Conservation (phyloP, 2,888 invertebrate species). For the Acrobasis repandana region DNA sequence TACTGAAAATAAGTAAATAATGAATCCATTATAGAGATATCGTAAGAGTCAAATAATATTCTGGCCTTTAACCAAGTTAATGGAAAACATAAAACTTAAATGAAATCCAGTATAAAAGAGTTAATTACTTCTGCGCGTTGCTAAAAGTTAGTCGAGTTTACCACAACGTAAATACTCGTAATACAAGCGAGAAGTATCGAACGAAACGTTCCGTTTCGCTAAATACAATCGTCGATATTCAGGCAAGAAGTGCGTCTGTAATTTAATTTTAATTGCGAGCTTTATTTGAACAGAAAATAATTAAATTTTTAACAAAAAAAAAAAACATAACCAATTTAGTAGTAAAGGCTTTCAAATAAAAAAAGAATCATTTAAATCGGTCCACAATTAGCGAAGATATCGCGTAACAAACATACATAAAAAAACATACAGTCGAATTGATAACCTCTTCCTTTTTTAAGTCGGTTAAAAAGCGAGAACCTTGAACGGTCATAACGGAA, state of each 20-base stretch:
- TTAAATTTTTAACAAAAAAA: too few relatives aligned
- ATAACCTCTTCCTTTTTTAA: too few relatives aligned
- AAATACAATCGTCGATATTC: constrained; percentile 14
- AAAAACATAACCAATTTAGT: too few relatives aligned
- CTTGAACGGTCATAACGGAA: constrained; percentile 16
- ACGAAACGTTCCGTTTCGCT: neutral
- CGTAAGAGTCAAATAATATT: too few relatives aligned
- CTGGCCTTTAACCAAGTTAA: neutral
- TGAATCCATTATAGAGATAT: too few relatives aligned
- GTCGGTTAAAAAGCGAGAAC: constrained; percentile 11
- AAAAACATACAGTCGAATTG: too few relatives aligned
- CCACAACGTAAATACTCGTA: neutral
- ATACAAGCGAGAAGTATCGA: constrained; percentile 6
- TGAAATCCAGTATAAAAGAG: neutral
- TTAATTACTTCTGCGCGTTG: neutral
- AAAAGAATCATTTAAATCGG: too few relatives aligned
- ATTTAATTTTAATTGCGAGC: constrained; percentile 21
- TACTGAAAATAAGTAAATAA: too few relatives aligned
- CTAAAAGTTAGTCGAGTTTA: neutral
- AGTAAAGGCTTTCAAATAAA: too few relatives aligned
- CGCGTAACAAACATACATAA: too few relatives aligned
- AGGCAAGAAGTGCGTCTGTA: constrained; percentile 1
- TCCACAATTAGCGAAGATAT: too few relatives aligned
- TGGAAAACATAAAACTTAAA: neutral
- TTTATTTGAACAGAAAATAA: constrained; percentile 11